These are phyloP conservation scores for Paracentrotus lividus DNA, from an alignment of 53 echinoderm and acorn worm species.

Conservation along the genomic window DNA sequence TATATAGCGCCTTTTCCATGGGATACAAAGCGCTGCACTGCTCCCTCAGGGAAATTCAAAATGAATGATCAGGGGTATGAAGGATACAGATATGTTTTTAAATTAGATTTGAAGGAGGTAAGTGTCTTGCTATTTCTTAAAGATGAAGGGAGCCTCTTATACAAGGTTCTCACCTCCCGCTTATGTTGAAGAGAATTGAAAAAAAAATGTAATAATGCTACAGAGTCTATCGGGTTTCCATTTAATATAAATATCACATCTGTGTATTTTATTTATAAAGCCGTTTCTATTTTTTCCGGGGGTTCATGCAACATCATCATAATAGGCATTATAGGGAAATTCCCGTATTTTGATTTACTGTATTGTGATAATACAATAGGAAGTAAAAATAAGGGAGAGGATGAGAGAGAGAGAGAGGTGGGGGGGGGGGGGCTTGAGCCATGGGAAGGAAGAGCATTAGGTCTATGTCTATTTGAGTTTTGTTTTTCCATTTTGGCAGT, in stretches of 20 bases:
- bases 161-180: constrained; percentile 3
- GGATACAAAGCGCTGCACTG: too few relatives aligned
- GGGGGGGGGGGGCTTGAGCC: too few relatives aligned
- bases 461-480: background rate
- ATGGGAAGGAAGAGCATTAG: background rate
- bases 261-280: background rate
- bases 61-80: too few relatives aligned
- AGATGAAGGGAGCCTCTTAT: too few relatives aligned
- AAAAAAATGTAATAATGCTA: too few relatives aligned
- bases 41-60: too few relatives aligned
- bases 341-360: background rate
- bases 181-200: background rate
- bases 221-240: background rate
- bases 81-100: too few relatives aligned
- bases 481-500: too few relatives aligned
- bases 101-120: too few relatives aligned
- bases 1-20: too few relatives aligned
- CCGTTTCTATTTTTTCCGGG: background rate
- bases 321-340: background rate
- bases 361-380: background rate
- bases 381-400: background rate
- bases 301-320: background rate
- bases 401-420: background rate
- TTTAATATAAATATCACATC: background rate
- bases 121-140: too few relatives aligned